phyloP scores from a whole-genome alignment of 1,140 invertebrate species.

The Cotesia typhae region DNA sequence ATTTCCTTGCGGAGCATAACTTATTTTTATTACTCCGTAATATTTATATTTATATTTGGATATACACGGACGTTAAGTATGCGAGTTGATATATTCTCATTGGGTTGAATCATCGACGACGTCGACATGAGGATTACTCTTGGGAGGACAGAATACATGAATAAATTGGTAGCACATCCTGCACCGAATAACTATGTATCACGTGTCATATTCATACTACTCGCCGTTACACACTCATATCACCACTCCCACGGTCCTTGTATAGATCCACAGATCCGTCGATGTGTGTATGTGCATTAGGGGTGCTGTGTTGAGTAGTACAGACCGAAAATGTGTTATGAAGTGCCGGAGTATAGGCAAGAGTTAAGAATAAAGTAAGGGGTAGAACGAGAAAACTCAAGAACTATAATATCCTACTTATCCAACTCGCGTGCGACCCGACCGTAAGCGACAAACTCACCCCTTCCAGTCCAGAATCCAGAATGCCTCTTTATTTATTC shows the following conservation, averaged over 20 bases:
- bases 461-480: background rate
- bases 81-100: conserved; percentile 9
- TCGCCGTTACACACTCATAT: no score
- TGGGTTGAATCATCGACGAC: conserved; percentile 46
- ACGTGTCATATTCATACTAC: conserved; percentile 44
- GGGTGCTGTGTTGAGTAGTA: background rate
- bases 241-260: conserved; percentile 18
- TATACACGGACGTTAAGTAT: conserved; percentile 16
- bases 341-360: no score
- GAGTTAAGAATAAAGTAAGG: conserved; percentile 2
- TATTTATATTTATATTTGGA: background rate
- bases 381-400: background rate
- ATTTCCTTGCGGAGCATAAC: no score
- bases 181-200: conserved; percentile 45
- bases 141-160: conserved; percentile 50
- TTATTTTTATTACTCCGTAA: no score
- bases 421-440: conserved; percentile 42
- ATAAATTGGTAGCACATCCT: conserved; percentile 49
- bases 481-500: conserved; percentile 29
- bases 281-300: conserved; percentile 5
- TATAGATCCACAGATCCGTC: background rate
- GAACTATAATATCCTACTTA: conserved; percentile 12
- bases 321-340: no score
- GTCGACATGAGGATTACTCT: conserved; percentile 49
- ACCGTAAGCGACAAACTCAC: conserved; percentile 42